Base-by-base conservation (phyloP, 1,140 invertebrate genomes). In the Lordiphosa mommai region DNA sequence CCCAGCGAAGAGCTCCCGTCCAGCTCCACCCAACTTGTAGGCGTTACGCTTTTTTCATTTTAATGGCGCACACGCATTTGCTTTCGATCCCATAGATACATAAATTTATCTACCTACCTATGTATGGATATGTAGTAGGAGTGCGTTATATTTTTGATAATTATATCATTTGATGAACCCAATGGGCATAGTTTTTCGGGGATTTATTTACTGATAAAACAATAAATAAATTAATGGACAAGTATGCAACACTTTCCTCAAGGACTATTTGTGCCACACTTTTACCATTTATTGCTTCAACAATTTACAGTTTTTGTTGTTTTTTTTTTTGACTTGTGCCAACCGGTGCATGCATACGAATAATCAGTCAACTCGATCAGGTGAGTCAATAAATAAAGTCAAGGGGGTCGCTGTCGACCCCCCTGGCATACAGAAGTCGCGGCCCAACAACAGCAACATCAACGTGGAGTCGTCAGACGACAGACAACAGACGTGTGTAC, bases 1-100 rank as follows among this genome's bases (percentile, higher is more conserved):
- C 72, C 72, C 71, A 55, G 53, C 48, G 50, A 6, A 27, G 10
- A 17, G 30, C 56, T 48, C 41, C 56, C 59, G 14, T 27, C 6
- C 23, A 27, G 23, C 23, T 27, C 23, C 67, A 68, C 59, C 51
- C 63, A 56, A 55, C 47, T 72, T 67, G 76, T 71, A 82, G 76
- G 77, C 72, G 77, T 84, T 84, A 57, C 77, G 77, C 72, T 84
- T 84, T 68, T 84, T 84, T 84, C 72, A 69, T 77, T 84, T 84
- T 84, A 84, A 84, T 84, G 77, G 77, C 77, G 63, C 68, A 72
- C 72, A 84, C 68, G 77, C 77, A 84, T 84, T 84, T 84, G 56
- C 67, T 84, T 84, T 84, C 72, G 79, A 84, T 84, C 57, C 68
- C 41, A 68, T 63, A 84, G 72, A 76, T 82, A 77, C 63, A 72